Conservation (phyloP, 2,888 invertebrate genomes). For the Plagiodera versicolora region DNA sequence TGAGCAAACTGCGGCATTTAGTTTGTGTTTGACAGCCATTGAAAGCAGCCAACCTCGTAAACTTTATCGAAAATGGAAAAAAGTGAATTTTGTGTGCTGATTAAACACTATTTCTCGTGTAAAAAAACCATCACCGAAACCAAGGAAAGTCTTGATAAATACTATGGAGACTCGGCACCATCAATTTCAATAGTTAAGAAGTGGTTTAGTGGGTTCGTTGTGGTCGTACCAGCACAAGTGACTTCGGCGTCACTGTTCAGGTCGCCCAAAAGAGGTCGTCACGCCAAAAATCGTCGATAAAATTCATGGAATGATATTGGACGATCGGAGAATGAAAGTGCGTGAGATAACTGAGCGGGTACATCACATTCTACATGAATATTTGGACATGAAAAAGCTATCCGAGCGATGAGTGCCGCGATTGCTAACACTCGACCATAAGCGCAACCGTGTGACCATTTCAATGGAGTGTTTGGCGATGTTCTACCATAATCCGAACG, state of each 20-base stretch:
- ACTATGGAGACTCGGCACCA: slow-evolving; percentile 19
- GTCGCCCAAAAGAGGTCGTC: slow-evolving; percentile 20
- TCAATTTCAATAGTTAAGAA: slow-evolving; percentile 20
- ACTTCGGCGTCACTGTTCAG: slow-evolving; percentile 17
- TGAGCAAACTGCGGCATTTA: too few relatives aligned
- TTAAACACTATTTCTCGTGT: slow-evolving; percentile 21
- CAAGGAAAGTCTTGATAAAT: slow-evolving; percentile 17
- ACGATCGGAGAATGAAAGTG: too few relatives aligned
- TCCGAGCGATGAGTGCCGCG: too few relatives aligned
- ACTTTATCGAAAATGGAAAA: slow-evolving; percentile 19
- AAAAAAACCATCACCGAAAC: slow-evolving; percentile 13
- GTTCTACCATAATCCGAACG: slow-evolving; percentile 22
- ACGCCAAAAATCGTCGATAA: slow-evolving; percentile 28
- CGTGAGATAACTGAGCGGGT: slow-evolving; percentile 8
- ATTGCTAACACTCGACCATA: too few relatives aligned
- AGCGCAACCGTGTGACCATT: slow-evolving; percentile 20
- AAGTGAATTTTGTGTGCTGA: slow-evolving; percentile 14
- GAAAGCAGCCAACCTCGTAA: slow-evolving; percentile 1
- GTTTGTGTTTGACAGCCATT: too few relatives aligned
- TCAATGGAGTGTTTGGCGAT: slow-evolving; percentile 26
- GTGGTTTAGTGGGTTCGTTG: slow-evolving; percentile 10
- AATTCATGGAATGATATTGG: too few relatives aligned
- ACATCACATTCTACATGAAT: too few relatives aligned
- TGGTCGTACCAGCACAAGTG: slow-evolving; percentile 21
- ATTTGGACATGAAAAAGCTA: too few relatives aligned